phyloP scores from a whole-genome alignment of 2,797 vertebrate species.

The Tapirus indicus region DNA sequence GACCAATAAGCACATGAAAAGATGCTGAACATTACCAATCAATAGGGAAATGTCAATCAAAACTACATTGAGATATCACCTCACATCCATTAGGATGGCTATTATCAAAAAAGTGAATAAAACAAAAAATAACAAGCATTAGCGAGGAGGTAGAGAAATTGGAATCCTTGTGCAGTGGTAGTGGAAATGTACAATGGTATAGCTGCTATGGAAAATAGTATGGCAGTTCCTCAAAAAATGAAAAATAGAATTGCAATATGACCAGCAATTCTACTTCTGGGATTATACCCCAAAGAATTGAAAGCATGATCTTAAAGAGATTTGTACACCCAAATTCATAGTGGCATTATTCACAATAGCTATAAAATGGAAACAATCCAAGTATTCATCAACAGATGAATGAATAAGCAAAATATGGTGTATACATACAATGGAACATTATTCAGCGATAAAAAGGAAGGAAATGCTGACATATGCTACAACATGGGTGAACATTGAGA shows the following conservation, averaged over 20 bases:
- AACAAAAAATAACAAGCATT: neutral
- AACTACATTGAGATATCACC: neutral
- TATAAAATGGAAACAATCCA: neutral
- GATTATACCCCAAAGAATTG: neutral
- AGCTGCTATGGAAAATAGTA: neutral
- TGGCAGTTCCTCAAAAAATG: neutral
- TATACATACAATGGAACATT: neutral
- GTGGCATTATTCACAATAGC: neutral
- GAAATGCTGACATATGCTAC: neutral
- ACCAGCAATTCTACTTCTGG: neutral
- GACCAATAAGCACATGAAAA: neutral
- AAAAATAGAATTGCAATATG: neutral
- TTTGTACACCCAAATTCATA: neutral
- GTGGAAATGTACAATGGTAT: neutral
- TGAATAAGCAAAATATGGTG: neutral
- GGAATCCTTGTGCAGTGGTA: neutral
- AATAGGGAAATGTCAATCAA: neutral
- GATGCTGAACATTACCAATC: neutral
- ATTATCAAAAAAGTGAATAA: neutral
- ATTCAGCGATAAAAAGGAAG: neutral
- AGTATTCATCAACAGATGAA: neutral
- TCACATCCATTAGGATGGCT: neutral
- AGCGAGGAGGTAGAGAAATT: neutral
- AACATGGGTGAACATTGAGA: neutral
- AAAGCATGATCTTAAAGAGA: neutral